These are phyloP conservation scores for Acleris emargana DNA, from an alignment of 2,888 invertebrate genomes.

Conservation along the genomic window DNA sequence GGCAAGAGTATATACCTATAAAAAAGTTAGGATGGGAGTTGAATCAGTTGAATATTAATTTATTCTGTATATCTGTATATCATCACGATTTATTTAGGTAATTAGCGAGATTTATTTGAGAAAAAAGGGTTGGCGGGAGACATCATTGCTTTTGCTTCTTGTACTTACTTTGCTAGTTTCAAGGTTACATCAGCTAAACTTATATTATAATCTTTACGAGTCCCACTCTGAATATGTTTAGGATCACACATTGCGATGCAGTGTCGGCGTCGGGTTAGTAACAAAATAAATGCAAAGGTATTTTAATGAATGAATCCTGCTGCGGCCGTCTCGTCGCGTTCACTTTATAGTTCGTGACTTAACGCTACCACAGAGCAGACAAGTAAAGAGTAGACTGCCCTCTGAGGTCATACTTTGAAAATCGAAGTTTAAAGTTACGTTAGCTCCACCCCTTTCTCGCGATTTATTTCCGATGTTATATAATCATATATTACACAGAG, in stretches of 20 bases:
- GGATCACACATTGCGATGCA: conserved; percentile 26
- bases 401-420: background rate
- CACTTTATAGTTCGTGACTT: conserved; percentile 59
- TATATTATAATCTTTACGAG: background rate
- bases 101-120: too few species aligned
- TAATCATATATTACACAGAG: too few species aligned
- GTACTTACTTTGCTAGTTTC: background rate
- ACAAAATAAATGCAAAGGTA: conserved; percentile 60
- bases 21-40: too few species aligned
- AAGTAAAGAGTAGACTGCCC: conserved; percentile 31
- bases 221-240: conserved; percentile 16
- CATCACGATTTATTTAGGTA: too few species aligned
- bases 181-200: background rate
- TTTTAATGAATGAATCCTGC: conserved; percentile 75
- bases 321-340: conserved; percentile 57
- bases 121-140: too few species aligned
- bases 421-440: background rate
- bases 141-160: background rate
- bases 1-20: too few species aligned
- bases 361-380: conserved; percentile 59
- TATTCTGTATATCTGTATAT: too few species aligned
- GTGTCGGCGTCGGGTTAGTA: conserved; percentile 39
- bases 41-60: too few species aligned
- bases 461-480: too few species aligned
- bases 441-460: too few species aligned